Base-by-base conservation (phyloP, 2,888 invertebrate species). In the Polymixis lichenea region DNA sequence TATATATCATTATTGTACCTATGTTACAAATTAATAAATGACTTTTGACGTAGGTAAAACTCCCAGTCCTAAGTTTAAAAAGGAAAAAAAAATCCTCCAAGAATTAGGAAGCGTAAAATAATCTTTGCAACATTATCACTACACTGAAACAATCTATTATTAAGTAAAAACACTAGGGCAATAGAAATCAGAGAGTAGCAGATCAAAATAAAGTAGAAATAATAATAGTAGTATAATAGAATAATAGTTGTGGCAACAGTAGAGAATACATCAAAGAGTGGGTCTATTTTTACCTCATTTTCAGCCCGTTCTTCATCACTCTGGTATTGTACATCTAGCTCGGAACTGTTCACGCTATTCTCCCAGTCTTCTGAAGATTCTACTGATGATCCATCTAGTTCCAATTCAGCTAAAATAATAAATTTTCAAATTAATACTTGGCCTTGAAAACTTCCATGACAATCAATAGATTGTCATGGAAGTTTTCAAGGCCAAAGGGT, bases 301-400 rank as follows among this genome's bases (percentile, higher is more conserved):
- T 97, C 97, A 0, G 95, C 95, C 0, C 94, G 86, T 60, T 97
- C 97, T 49, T 97, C 96, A 0, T 96, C 94, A 84, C 97, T 97
- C 86, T 97, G 97, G 86, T 97, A 97, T 72, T 97, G 97, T 0
- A 97, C 96, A 78, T 97, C 97, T 25, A 97, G 90, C 82, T 97
- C 97, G 0, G 97, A 97, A 28, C 97, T 97, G 85, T 97, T 96
- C 19, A 97, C 95, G 78, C 97, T 97, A 87, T 97, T 97, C 89
- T 97, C 97, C 97, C 97, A 97, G 87, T 97, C 97, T 46, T 95
- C 95, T 0, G 95, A 95, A 0, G 96, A 95, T 53, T 97, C 96
- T n/a, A 93, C 82, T 0, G 96, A 96, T 0, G 96, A 95, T 2
- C 93, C 94, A 73, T 96, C 96, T 28, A 95, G 62, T 2, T 96